Conservation (phyloP, 2,888 invertebrate species). For the Drosophila pseudotakahashii region DNA sequence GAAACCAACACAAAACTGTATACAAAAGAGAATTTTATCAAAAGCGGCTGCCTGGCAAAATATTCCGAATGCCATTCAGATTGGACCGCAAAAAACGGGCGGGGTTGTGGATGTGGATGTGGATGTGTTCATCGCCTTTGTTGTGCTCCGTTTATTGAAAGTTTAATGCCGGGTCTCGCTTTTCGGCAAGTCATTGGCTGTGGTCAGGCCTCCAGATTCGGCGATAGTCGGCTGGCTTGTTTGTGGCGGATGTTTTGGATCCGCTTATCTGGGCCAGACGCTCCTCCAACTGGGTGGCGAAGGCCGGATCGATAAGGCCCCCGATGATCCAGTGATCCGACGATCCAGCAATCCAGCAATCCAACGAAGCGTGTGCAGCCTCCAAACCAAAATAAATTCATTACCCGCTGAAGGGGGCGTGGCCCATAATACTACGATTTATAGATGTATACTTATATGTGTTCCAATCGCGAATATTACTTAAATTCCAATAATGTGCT, state of each 20-base stretch:
- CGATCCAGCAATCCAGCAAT: conserved; percentile 5
- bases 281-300: conserved; percentile 19
- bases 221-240: conserved; percentile 46
- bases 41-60: conserved; percentile 63
- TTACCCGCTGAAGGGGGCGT: conserved; percentile 10
- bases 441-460: conserved; percentile 45
- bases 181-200: conserved; percentile 54
- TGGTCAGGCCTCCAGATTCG: conserved; percentile 64
- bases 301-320: conserved; percentile 29
- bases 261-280: conserved; percentile 40
- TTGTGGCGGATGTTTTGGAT: conserved; percentile 65
- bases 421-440: conserved; percentile 11
- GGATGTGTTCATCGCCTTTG: conserved; percentile 21
- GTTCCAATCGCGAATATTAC: conserved; percentile 49
- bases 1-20: conserved; percentile 13
- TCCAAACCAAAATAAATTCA: conserved; percentile 12
- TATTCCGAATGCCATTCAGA: conserved; percentile 91
- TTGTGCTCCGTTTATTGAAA: conserved; percentile 31
- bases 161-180: conserved; percentile 22
- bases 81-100: conserved; percentile 84
- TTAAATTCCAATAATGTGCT: conserved; percentile 57
- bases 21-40: conserved; percentile 43
- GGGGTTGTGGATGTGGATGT: conserved; percentile 15
- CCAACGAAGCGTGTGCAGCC: conserved; percentile 35
- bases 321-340: conserved; percentile 1